Percentiles rank a stretch among this genome's conserved stretches.
Conservation (phyloP, 2,888 invertebrate genomes). For the Steromphala cineraria region DNA sequence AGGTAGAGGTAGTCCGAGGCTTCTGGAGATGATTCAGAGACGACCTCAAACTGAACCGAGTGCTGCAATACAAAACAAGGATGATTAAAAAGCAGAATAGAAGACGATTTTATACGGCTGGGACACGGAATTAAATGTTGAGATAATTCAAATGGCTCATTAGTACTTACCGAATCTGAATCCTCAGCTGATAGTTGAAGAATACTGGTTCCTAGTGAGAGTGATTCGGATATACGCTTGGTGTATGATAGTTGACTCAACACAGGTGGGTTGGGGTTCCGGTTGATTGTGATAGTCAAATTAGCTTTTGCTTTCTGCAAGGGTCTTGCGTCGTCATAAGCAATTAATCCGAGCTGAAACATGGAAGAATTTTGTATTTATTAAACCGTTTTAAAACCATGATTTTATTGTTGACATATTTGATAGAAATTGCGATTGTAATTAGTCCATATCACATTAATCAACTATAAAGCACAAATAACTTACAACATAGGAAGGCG, state of each 20-base stretch:
- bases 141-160: not conserved
- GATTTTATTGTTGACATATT: no score
- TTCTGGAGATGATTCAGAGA: slow-evolving; percentile 35
- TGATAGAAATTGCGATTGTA: no score
- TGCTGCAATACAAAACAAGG: slow-evolving; percentile 42
- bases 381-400: no score
- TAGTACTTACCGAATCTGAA: slow-evolving; percentile 54
- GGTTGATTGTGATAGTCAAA: slow-evolving; percentile 61
- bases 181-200: slow-evolving; percentile 55
- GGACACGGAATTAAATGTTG: not conserved
- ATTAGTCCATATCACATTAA: no score
- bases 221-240: slow-evolving; percentile 56
- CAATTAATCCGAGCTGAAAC: slow-evolving; percentile 54
- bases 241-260: slow-evolving; percentile 46
- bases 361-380: no score
- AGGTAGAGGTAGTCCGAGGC: slow-evolving; percentile 60
- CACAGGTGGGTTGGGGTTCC: slow-evolving; percentile 62
- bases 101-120: not conserved
- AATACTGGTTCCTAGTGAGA: slow-evolving; percentile 53
- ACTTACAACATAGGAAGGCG: slow-evolving; percentile 56
- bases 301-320: slow-evolving; percentile 50
- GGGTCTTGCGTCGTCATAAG: slow-evolving; percentile 54
- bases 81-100: not conserved
- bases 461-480: not conserved
- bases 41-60: slow-evolving; percentile 39